Conservation (phyloP, 1,140 invertebrate species). For the Euwallacea fornicatus region DNA sequence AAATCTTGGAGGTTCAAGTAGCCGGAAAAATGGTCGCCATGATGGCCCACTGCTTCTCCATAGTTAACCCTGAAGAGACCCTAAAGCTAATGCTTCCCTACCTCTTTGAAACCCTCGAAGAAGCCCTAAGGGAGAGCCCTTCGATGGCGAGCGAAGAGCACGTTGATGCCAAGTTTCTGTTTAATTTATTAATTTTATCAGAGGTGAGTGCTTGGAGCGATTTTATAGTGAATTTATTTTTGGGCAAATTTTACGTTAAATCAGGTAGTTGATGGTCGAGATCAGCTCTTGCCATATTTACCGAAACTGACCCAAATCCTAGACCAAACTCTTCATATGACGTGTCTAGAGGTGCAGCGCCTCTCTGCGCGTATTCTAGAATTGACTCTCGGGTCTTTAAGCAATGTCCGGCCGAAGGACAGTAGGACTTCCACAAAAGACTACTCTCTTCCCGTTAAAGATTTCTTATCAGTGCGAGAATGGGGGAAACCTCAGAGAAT, state of each 20-base stretch:
- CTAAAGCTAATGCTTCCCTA: constrained; percentile 72
- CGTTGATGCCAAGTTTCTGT: constrained; percentile 77
- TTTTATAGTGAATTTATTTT: neutral
- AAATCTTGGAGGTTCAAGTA: constrained; percentile 79
- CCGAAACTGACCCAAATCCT: constrained; percentile 58
- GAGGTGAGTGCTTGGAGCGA: constrained; percentile 56
- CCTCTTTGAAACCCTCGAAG: constrained; percentile 64
- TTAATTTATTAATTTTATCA: constrained; percentile 75
- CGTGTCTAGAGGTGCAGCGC: constrained; percentile 58
- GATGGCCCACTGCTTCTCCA: constrained; percentile 67
- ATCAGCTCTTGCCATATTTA: constrained; percentile 58
- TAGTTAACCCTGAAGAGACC: constrained; percentile 67
- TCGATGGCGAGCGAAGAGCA: constrained; percentile 71
- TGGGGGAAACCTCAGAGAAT: constrained; percentile 77
- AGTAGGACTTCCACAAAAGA: constrained; percentile 64
- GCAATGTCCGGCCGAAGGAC: constrained; percentile 65
- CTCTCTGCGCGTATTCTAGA: constrained; percentile 56
- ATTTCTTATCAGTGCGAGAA: constrained; percentile 77
- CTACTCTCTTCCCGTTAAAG: constrained; percentile 65
- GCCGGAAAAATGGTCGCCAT: constrained; percentile 74
- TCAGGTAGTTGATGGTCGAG: constrained; percentile 48
- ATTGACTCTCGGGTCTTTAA: constrained; percentile 61
- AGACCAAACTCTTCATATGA: constrained; percentile 58
- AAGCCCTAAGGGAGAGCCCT: constrained; percentile 59
- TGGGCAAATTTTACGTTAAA: neutral